Base-by-base conservation (phyloP, 1,140 invertebrate genomes). In the Whitmania pigra region DNA sequence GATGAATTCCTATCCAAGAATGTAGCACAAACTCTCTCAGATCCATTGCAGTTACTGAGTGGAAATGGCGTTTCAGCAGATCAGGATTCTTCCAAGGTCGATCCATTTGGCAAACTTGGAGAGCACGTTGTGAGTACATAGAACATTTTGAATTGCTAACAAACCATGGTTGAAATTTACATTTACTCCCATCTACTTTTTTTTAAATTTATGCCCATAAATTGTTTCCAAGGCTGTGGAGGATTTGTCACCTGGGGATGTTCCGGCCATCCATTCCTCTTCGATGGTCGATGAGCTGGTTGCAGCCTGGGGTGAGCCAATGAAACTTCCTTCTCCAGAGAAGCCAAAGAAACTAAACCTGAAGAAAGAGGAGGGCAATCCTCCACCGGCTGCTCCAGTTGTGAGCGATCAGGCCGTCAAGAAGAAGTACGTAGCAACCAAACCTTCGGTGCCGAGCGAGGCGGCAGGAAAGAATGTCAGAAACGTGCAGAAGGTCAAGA, bases 251-350 rank as follows among this genome's bases (percentile, higher is more conserved):
- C 43, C 43, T 49, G 43, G 13, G 43, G 57, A 63, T 20, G 22
- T 25, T 63, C 22, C 22, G 1, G 57, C 57, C 57, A 22, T 31
- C 57, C 22, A 25, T 13, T 31, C 22, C 9, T 31, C 57, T 1
- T 63, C 57, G 2, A 0, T 20, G 9, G 29, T 31, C 11, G 57
- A 63, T n/a, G 57, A 63, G 22, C 11, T 63, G 22, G 29, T 63
- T 0, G 20, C 57, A 11, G 57, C 57, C 57, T 63, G 57, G 57
- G 57, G 57, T 6, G 57, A 63, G 11, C 57, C 57, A 63, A 63
- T 63, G 57, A 63, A 63, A 25, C 57, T 63, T 7, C 57, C 57
- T 31, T 63, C 57, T 63, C 57, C 57, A 22, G 57, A 63, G 29
- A 63, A 63, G 18, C 57, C 57, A 4, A 63, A 63, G 18, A 63